Conservation (phyloP, 2,113 vertebrate species). For the Toxotes jaculatrix region DNA sequence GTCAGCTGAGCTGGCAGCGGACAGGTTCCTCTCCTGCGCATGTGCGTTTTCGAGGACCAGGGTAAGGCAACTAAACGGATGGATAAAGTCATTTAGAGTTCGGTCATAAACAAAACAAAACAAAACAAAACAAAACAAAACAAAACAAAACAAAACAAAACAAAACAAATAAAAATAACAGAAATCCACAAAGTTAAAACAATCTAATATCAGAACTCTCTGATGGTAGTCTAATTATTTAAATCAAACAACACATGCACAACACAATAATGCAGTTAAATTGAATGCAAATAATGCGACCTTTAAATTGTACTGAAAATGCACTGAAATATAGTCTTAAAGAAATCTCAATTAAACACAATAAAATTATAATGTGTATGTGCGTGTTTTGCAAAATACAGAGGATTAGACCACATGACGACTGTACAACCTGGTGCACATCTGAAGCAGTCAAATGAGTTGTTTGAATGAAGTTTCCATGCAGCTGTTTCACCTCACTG, state of each 20-base stretch:
- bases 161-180: background rate
- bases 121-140: background rate
- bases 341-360: background rate
- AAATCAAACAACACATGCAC: background rate
- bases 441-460: background rate
- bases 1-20: conserved; percentile 75
- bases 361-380: background rate
- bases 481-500: background rate
- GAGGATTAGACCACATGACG: background rate
- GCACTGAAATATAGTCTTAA: background rate
- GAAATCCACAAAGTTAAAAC: background rate
- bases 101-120: background rate
- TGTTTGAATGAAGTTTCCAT: conserved; percentile 15
- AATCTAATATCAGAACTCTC: background rate
- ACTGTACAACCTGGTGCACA: background rate
- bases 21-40: conserved; percentile 31
- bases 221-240: background rate
- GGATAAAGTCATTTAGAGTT: background rate
- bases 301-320: background rate
- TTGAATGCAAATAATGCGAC: background rate
- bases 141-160: background rate
- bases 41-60: conserved; percentile 33
- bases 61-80: background rate
- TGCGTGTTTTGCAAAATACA: background rate
- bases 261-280: background rate